A percentile compares a stretch with the other conserved stretches of the same genome.
These are phyloP conservation scores for Gobio occitaniae DNA, from an alignment of 2,797 vertebrate species.

Conservation along the genomic window DNA sequence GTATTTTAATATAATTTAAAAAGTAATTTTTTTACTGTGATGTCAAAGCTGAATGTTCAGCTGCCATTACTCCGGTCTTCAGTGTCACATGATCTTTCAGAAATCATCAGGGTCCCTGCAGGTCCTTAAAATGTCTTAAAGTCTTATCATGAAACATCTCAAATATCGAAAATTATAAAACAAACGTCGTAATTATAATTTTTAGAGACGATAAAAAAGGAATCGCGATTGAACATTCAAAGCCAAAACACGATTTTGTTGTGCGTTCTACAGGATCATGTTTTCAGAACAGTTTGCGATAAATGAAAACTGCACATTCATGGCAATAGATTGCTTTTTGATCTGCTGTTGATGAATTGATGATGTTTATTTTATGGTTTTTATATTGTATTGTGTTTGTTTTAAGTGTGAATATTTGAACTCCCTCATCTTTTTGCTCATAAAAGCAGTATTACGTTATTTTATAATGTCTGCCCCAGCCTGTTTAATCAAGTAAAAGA, in stretches of 20 bases:
- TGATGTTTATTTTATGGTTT: not conserved
- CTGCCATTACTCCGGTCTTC: not conserved
- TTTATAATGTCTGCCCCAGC: not conserved
- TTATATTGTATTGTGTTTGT: not conserved
- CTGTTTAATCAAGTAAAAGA: not conserved
- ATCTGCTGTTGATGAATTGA: not conserved
- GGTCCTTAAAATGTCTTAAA: not conserved
- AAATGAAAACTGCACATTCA: slow-evolving; percentile 25
- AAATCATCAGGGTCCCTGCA: slow-evolving; percentile 3
- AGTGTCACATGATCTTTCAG: not conserved
- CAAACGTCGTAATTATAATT: not conserved
- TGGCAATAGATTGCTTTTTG: not conserved
- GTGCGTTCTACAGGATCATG: not conserved
- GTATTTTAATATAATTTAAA: not conserved
- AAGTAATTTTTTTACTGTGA: not conserved
- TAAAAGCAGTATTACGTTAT: not conserved
- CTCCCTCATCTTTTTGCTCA: not conserved
- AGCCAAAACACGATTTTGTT: not conserved
- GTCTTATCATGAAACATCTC: not conserved
- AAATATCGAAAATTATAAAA: not conserved
- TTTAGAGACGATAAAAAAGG: not conserved
- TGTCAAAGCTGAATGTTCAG: not conserved
- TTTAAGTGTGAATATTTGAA: not conserved
- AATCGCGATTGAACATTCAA: not conserved
- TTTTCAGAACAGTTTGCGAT: not conserved